Evolutionary conservation across 1,140 invertebrate species (phyloP).

Genomic region (Zaprionus inermis): DNA sequence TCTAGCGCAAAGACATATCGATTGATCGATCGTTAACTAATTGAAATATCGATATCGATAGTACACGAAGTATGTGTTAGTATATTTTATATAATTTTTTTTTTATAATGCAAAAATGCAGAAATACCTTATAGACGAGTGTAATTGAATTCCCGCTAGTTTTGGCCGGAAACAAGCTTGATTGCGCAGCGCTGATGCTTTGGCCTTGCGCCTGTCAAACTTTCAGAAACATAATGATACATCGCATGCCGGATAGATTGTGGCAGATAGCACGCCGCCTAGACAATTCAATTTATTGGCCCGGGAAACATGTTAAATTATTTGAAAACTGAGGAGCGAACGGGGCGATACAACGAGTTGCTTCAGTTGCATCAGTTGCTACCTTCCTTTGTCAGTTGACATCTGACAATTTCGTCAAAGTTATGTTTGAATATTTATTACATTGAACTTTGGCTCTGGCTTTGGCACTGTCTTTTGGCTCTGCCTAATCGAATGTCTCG

Average conservation of each 20-base stretch:
- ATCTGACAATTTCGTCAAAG: conserved; percentile 25
- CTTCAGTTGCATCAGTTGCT: neutral
- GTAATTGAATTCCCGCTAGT: neutral
- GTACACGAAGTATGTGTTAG: too few relatives aligned
- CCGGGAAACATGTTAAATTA: conserved; percentile 55
- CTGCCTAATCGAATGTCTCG: conserved; percentile 14
- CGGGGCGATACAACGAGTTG: neutral
- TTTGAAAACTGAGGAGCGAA: conserved; percentile 47
- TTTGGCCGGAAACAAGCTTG: neutral
- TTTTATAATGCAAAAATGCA: neutral
- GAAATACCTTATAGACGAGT: too few relatives aligned
- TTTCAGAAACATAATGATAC: conserved; percentile 26
- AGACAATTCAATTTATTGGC: conserved; percentile 66
- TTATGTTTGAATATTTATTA: conserved; percentile 24
- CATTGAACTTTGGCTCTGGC: neutral
- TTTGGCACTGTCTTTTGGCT: neutral
- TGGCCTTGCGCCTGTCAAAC: conserved; percentile 31
- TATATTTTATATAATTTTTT: neutral
- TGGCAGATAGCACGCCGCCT: conserved; percentile 9
- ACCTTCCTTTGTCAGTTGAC: conserved; percentile 3
- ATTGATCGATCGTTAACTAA: too few relatives aligned
- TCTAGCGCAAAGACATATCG: too few relatives aligned
- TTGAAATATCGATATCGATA: too few relatives aligned
- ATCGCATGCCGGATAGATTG: conserved; percentile 3
- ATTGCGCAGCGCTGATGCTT: neutral